phyloP scores from a whole-genome alignment of 2,797 vertebrate genomes.

The Rhadinocentrus ornatus region DNA sequence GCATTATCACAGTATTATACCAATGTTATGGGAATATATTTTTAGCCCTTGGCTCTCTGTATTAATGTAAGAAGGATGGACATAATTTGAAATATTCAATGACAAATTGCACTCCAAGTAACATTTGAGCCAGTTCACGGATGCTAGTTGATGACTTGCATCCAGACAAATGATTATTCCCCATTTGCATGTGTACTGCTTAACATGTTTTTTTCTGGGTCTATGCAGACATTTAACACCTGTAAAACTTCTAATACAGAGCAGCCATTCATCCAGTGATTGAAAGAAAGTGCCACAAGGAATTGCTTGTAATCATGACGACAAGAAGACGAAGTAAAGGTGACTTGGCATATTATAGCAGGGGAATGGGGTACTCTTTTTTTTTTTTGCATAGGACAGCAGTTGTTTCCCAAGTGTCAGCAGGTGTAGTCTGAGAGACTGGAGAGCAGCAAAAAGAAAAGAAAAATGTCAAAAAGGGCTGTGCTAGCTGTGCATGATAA shows the following conservation, averaged over 20 bases:
- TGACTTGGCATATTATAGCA: constrained; percentile 60
- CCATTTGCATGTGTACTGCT: constrained; percentile 37
- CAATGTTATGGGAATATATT: constrained; percentile 60
- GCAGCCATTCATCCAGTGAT: constrained; percentile 55
- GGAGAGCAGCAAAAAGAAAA: constrained; percentile 63
- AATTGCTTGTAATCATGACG: constrained; percentile 47
- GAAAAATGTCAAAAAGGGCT: constrained; percentile 74
- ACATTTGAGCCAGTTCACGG: constrained; percentile 36
- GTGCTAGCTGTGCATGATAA: constrained; percentile 70
- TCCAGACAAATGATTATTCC: constrained; percentile 33
- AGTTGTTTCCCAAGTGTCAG: constrained; percentile 77
- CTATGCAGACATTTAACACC: constrained; percentile 50
- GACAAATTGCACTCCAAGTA: constrained; percentile 40
- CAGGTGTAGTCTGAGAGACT: constrained; percentile 63
- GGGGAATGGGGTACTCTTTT: constrained; percentile 20
- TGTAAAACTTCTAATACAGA: constrained; percentile 53
- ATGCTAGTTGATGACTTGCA: constrained; percentile 38
- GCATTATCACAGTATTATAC: constrained; percentile 72
- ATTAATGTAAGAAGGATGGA: constrained; percentile 40
- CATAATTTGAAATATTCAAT: constrained; percentile 49
- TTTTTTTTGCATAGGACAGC: constrained; percentile 71
- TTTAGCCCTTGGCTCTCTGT: constrained; percentile 64
- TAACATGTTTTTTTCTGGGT: constrained; percentile 32
- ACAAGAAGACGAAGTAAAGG: constrained; percentile 50
- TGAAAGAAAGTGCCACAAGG: constrained; percentile 54